Percentiles rank a stretch among this genome's conserved stretches.
These are phyloP conservation scores for Stegostoma tigrinum DNA, from an alignment of 2,113 vertebrate species.

Conservation along the genomic window DNA sequence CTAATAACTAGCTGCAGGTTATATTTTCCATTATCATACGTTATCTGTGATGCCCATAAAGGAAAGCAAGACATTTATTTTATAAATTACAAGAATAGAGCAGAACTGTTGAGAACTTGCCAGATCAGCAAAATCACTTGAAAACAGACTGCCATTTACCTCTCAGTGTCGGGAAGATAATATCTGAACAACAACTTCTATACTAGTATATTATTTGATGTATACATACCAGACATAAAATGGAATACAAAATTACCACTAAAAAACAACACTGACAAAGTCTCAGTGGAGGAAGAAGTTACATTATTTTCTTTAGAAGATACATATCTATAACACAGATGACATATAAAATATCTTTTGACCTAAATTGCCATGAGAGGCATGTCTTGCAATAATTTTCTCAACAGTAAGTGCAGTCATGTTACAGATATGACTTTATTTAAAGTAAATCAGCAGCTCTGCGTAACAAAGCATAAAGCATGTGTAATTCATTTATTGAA, in stretches of 20 bases:
- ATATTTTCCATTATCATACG: neutral
- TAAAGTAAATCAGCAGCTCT: neutral
- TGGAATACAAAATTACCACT: neutral
- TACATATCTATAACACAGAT: neutral
- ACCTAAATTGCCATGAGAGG: neutral
- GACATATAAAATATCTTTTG: too few species aligned
- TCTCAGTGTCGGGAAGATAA: neutral
- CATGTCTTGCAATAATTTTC: neutral
- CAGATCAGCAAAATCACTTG: neutral
- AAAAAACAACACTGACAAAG: neutral
- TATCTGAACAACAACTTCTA: neutral
- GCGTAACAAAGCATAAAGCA: neutral
- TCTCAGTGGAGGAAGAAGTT: neutral
- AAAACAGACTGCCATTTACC: neutral
- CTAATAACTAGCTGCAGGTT: neutral
- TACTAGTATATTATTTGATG: neutral
- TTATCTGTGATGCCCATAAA: slow-evolving; percentile 15
- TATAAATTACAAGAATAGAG: neutral
- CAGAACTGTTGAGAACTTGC: neutral
- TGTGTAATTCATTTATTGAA: too few species aligned
- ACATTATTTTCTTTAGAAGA: neutral
- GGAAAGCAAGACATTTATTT: neutral
- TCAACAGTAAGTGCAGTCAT: neutral
- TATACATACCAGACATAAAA: neutral
- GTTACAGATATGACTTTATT: neutral